These are phyloP conservation scores for Nothoprocta perdicaria DNA, from an alignment of 2,113 vertebrate genomes.

Conservation along the genomic window DNA sequence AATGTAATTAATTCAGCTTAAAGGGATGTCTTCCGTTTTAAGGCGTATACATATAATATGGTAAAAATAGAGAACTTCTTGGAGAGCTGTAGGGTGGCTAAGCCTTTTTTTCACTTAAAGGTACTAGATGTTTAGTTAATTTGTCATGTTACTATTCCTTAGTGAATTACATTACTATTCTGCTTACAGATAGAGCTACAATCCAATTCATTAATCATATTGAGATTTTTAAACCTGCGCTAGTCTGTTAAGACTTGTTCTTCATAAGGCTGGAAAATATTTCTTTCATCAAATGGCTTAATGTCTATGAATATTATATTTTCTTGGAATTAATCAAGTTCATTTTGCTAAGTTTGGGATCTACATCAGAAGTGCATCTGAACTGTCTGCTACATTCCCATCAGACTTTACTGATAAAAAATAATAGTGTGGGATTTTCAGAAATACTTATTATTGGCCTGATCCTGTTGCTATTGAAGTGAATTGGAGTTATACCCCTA, in stretches of 20 bases:
- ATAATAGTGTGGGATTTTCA: constrained; percentile 4
- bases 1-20: constrained; percentile 30
- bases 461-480: background rate
- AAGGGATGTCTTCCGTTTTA: background rate
- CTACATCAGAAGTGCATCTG: constrained; percentile 46
- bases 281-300: constrained; percentile 72
- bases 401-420: constrained; percentile 39
- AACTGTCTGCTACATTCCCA: constrained; percentile 16
- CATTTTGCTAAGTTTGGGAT: constrained; percentile 51
- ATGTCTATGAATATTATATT: constrained; percentile 70
- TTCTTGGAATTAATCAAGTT: constrained; percentile 62
- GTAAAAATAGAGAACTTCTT: constrained; percentile 26
- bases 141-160: constrained; percentile 38
- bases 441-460: background rate
- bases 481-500: background rate
- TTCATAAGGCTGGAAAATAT: constrained; percentile 52
- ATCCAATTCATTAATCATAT: constrained; percentile 66
- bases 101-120: constrained; percentile 20
- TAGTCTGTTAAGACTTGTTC: constrained; percentile 64
- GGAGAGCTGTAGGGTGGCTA: constrained; percentile 1
- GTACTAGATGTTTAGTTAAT: constrained; percentile 25
- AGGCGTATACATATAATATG: background rate
- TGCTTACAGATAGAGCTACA: constrained; percentile 14
- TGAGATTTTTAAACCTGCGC: constrained; percentile 49
- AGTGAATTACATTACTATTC: constrained; percentile 64